These are phyloP conservation scores for Oscheius sp. DNA, from an alignment of 2,888 invertebrate species.

Conservation along the genomic window DNA sequence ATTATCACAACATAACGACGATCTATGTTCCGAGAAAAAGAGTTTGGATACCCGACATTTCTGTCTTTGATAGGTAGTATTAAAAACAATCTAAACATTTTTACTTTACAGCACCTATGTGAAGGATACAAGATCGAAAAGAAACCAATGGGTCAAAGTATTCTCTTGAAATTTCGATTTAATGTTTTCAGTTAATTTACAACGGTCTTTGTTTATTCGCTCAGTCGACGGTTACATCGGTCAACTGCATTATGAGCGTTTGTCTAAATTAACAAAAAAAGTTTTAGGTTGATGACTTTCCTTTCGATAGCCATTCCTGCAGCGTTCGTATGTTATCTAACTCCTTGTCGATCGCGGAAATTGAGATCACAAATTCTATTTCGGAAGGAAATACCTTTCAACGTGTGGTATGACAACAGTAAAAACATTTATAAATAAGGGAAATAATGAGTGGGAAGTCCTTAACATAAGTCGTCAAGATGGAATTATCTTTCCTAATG, in stretches of 20 bases:
- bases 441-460: slow-evolving; percentile 26
- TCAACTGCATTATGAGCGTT: slow-evolving; percentile 13
- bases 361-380: not conserved
- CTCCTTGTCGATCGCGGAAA: not conserved
- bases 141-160: slow-evolving; percentile 17
- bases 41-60: slow-evolving; percentile 14
- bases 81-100: not conserved
- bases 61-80: slow-evolving; percentile 4
- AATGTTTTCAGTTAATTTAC: not conserved
- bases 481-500: slow-evolving; percentile 2
- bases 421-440: not conserved
- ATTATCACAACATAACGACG: slow-evolving; percentile 3
- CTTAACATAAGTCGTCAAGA: slow-evolving; percentile 1
- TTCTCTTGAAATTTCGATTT: not conserved
- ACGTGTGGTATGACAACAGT: not conserved
- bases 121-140: slow-evolving; percentile 4
- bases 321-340: slow-evolving; percentile 7
- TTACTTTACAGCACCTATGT: slow-evolving; percentile 7
- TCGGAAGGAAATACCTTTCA: not conserved
- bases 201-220: not conserved
- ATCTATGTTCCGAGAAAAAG: not conserved
- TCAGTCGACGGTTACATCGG: slow-evolving; percentile 11
- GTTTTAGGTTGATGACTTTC: slow-evolving; percentile 5
- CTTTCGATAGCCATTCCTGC: slow-evolving; percentile 15
- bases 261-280: not conserved